These are phyloP conservation scores for Trachelus iudaicus DNA, from an alignment of 2,888 invertebrate species.

Conservation along the genomic window DNA sequence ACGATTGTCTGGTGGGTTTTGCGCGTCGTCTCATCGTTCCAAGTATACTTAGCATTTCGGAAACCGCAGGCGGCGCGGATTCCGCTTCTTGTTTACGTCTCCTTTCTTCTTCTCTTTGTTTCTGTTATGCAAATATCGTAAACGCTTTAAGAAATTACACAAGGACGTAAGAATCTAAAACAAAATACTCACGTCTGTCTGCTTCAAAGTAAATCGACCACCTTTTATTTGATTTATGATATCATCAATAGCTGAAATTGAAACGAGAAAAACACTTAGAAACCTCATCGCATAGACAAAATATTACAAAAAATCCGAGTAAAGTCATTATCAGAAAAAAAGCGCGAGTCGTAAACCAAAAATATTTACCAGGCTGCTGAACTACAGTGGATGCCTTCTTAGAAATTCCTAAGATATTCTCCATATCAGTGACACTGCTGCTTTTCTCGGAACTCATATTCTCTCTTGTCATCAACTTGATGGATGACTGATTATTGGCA, in stretches of 20 bases:
- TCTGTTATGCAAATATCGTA: slow-evolving; percentile 43
- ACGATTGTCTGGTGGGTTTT: slow-evolving; percentile 62
- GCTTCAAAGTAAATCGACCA: slow-evolving; percentile 77
- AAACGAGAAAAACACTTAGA: slow-evolving; percentile 5
- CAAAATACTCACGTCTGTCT: slow-evolving; percentile 69
- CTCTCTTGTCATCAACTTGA: slow-evolving; percentile 60
- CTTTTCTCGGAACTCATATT: slow-evolving; percentile 40
- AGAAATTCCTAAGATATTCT: slow-evolving; percentile 70
- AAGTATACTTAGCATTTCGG: slow-evolving; percentile 77
- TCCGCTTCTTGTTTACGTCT: slow-evolving; percentile 73
- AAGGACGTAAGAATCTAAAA: slow-evolving; percentile 4
- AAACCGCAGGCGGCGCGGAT: slow-evolving; percentile 68
- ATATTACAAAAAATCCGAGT: neutral
- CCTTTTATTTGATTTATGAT: slow-evolving; percentile 83
- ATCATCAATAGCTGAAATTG: slow-evolving; percentile 73
- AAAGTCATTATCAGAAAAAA: neutral
- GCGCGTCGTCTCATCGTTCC: slow-evolving; percentile 71
- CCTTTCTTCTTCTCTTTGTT: slow-evolving; percentile 69
- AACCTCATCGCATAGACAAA: neutral
- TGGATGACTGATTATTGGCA: slow-evolving; percentile 38
- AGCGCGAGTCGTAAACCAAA: neutral
- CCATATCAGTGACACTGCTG: slow-evolving; percentile 68
- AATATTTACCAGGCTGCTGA: slow-evolving; percentile 68
- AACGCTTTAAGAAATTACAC: neutral
- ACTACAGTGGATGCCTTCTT: slow-evolving; percentile 70